Evolutionary conservation across 2,797 vertebrate genomes (phyloP), one percentile per base, ranked within the genome.

Genomic region (Amazona ochrocephala): DNA sequence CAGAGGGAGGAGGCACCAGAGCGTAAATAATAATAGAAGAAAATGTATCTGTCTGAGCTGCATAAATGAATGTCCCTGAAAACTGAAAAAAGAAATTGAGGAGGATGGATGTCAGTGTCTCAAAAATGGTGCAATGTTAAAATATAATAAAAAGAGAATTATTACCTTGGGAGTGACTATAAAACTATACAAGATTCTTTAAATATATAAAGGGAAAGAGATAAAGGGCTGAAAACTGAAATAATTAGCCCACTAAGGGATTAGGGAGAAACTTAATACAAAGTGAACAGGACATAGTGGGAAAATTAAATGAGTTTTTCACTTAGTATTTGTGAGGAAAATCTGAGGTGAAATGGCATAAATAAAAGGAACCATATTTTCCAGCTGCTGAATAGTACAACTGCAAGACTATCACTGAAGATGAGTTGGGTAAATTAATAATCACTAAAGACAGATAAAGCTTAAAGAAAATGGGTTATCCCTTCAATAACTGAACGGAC

Each of bases 231-330:
- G 82, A 92, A 94, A 84, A 81, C 64, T 56, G 64, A 93, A 92
- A 92, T 97, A 96, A 97, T 97, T 97, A 96, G 86, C 85, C 93
- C 93, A 95, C 95, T 50, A 84, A 92, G 92, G 94, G 85, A 94
- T 88, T 95, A 94, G 50, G 70, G 85, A 60, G 64, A 93, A 96
- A 87, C 70, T 85, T 86, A 90, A 90, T 93, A 78, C 1, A 7
- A 94, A 96, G 82, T 60, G 88, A 97, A 87, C 41, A 84, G 67
- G 81, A 94, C 96, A 88, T 39, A 93, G 76, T 77, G 76, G 67
- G 76, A 84, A 83, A 96, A 95, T 87, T 93, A 93, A 96, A 95
- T 92, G 86, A 91, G 85, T 93, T 97, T 93, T 92, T 64, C 41
- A 89, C 53, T 90, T 47, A 54, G 50, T 80, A 84, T 92, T 91